These are phyloP conservation scores for Oxystoma pomonae DNA, from an alignment of 2,888 invertebrate genomes.

Conservation along the genomic window DNA sequence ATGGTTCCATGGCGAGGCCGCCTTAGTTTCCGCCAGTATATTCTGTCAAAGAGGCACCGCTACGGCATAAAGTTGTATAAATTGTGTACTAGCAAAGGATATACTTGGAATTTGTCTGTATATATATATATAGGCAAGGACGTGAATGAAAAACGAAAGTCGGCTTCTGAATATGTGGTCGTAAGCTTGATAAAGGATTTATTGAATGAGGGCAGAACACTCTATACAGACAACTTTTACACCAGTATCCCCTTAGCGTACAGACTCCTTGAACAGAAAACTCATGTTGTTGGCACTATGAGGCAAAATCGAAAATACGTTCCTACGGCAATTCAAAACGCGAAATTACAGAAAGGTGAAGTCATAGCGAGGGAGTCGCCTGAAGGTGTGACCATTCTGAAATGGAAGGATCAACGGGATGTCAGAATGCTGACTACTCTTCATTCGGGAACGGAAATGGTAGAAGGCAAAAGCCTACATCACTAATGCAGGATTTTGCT, in stretches of 20 bases:
- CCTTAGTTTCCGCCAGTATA: slow-evolving; percentile 11
- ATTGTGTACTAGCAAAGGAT: slow-evolving; percentile 7
- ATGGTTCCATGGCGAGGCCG: slow-evolving; percentile 8
- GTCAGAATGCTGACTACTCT: slow-evolving; percentile 10
- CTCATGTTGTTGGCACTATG: slow-evolving; percentile 9
- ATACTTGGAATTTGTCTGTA: slow-evolving; percentile 11
- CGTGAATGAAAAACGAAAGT: background rate
- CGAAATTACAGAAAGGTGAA: background rate
- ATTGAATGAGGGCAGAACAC: slow-evolving; percentile 9
- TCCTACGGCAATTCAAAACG: background rate
- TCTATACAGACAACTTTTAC: slow-evolving; percentile 13
- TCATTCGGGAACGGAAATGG: slow-evolving; percentile 7
- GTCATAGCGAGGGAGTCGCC: background rate
- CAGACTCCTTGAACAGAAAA: slow-evolving; percentile 7
- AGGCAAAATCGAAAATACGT: slow-evolving; percentile 6
- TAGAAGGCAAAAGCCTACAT: background rate
- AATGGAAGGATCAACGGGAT: slow-evolving; percentile 13
- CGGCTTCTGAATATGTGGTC: slow-evolving; percentile 5
- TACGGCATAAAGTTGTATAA: slow-evolving; percentile 12
- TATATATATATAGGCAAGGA: slow-evolving; percentile 12
- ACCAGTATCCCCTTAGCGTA: slow-evolving; percentile 9
- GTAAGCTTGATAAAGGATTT: slow-evolving; percentile 7
- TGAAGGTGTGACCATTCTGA: background rate
- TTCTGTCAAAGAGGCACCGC: slow-evolving; percentile 9
- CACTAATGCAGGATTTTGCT: too few species aligned